Conservation (phyloP, 2,888 invertebrate genomes). For the Epinotia nisella region DNA sequence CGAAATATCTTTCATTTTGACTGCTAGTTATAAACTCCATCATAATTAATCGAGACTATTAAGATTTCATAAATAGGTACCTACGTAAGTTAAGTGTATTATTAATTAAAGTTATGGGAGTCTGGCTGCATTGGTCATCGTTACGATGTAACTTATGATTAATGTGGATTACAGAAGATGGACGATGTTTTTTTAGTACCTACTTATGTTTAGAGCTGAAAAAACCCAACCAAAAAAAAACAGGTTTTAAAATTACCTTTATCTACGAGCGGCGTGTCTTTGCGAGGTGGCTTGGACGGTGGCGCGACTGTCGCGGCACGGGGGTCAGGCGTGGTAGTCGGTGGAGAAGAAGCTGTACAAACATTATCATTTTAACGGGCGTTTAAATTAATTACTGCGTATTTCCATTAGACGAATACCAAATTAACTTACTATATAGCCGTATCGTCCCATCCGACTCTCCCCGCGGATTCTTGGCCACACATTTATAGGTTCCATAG, state of each 20-base stretch:
- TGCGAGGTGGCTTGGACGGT: conserved; percentile 74
- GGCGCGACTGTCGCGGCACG: conserved; percentile 84
- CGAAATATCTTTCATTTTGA: conserved; percentile 55
- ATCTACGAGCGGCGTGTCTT: conserved; percentile 75
- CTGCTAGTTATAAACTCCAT: conserved; percentile 23
- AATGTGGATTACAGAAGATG: background rate
- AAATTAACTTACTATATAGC: conserved; percentile 90
- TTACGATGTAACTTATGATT: conserved; percentile 7
- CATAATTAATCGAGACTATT: conserved; percentile 11
- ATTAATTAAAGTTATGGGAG: background rate
- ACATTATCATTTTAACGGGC: background rate
- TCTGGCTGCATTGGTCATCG: background rate
- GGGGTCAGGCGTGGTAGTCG: conserved; percentile 91
- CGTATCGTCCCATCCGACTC: conserved; percentile 96
- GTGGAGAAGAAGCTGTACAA: conserved; percentile 89
- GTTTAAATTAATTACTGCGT: background rate
- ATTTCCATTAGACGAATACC: background rate
- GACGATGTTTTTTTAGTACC: background rate
- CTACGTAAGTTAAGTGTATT: background rate
- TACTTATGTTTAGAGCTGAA: background rate
- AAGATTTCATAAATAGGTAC: conserved; percentile 5
- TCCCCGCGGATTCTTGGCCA: conserved; percentile 95
- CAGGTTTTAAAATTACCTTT: conserved; percentile 65
- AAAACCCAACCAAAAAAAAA: too few relatives aligned
- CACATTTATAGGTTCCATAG: conserved; percentile 94